Percentiles rank a stretch among this genome's conserved stretches.
These are phyloP conservation scores for Caenorhabditis sp. DNA, from an alignment of 2,888 invertebrate species.

Conservation along the genomic window DNA sequence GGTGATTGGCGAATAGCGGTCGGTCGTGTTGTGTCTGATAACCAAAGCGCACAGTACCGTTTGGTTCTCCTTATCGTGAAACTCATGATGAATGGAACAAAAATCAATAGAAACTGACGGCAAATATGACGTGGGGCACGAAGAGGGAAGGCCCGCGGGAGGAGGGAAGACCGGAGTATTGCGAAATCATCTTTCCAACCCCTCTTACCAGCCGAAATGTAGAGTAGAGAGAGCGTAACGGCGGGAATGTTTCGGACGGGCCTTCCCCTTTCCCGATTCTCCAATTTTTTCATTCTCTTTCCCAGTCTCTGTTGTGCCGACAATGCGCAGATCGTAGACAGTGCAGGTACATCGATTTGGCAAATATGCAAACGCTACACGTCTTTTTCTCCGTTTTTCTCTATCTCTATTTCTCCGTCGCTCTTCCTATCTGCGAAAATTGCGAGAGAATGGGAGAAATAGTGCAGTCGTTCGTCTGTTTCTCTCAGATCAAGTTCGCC, in stretches of 20 bases:
- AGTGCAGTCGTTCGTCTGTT: conserved; percentile 41
- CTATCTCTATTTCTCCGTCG: conserved; percentile 8
- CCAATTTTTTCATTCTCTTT: conserved; percentile 23
- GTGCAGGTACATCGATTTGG: conserved; percentile 52
- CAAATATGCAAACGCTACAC: conserved; percentile 62
- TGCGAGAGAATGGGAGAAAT: conserved; percentile 22
- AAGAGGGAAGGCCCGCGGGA: conserved; percentile 25
- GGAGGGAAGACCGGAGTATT: conserved; percentile 17
- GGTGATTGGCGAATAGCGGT: conserved; percentile 25
- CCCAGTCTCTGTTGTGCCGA: conserved; percentile 20
- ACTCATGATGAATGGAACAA: conserved; percentile 58
- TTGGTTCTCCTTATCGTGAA: conserved; percentile 41
- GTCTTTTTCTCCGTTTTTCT: conserved; percentile 31
- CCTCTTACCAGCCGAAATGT: conserved; percentile 29
- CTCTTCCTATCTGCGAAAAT: conserved; percentile 32
- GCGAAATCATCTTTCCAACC: conserved; percentile 40
- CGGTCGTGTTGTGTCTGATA: conserved; percentile 40
- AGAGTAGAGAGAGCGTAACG: conserved; percentile 33
- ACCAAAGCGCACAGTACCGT: conserved; percentile 40
- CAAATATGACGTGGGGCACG: conserved; percentile 56
- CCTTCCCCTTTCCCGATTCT: conserved; percentile 18
- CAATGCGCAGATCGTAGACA: conserved; percentile 42
- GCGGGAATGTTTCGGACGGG: conserved; percentile 41
- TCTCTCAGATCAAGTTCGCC: conserved; percentile 35
- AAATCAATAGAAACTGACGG: conserved; percentile 55